A percentile compares a stretch with the other conserved stretches of the same genome.
Conservation (phyloP, 2,113 vertebrate species). For the Paradoxurus hermaphroditus region DNA sequence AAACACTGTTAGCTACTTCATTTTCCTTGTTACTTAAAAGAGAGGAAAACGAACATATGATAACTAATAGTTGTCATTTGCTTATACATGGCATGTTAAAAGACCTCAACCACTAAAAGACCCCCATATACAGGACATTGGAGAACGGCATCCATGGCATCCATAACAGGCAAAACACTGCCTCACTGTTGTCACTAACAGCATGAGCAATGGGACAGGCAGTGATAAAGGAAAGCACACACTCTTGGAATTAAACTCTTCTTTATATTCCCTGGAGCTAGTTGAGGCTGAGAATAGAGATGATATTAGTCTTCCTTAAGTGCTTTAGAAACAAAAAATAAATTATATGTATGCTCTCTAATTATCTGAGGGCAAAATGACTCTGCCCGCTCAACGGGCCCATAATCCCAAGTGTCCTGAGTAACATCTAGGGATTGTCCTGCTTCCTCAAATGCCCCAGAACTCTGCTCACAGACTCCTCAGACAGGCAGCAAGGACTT, state of each 20-base stretch:
- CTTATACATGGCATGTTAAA: not conserved
- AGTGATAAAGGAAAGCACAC: not conserved
- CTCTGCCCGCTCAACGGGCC: not conserved
- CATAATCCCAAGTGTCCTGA: not conserved
- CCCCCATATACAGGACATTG: accelerated
- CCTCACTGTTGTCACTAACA: not conserved
- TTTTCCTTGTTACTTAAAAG: not conserved
- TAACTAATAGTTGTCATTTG: not conserved
- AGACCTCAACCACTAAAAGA: not conserved
- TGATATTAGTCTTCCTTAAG: not conserved
- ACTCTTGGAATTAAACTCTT: not conserved
- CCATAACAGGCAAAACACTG: not conserved
- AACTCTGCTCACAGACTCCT: not conserved
- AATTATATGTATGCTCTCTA: not conserved
- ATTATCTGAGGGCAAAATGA: not conserved
- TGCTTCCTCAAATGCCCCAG: not conserved
- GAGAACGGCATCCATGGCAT: accelerated
- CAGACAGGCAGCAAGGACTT: not conserved
- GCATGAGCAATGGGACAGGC: not conserved
- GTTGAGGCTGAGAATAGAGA: not conserved
- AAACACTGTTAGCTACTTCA: not conserved
- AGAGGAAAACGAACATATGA: not conserved
- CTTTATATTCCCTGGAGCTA: not conserved
- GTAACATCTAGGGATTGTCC: not conserved
- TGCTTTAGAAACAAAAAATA: not conserved